Base-by-base conservation (phyloP, 2,113 vertebrate genomes). In the Blennius ocellaris region DNA sequence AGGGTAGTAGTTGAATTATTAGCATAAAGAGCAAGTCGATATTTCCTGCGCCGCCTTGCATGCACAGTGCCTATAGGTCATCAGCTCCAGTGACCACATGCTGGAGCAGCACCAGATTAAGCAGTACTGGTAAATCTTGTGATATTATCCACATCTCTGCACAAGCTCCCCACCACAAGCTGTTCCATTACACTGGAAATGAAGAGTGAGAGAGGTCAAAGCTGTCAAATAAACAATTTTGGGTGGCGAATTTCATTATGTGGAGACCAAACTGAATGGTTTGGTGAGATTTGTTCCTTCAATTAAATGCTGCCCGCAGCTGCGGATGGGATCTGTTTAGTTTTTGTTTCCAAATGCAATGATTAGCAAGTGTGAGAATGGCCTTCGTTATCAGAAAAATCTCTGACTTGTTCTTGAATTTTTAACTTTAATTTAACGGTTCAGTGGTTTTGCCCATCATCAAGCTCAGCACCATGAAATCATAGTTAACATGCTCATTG, bases 221-320 rank as follows among this genome's bases (percentile, higher is more conserved):
- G 53, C 68, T 64, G 78, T 70, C 69, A 69, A 83, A 84, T 78
- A 85, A 89, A 89, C 86, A 78, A 57, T 81, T 89, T 83, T 68
- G 61, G 55, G 56, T 59, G 49, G 71, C 51, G 55, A 75, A 82
- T 87, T 84, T 75, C 60, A 76, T 87, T 85, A 83, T 39, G 51
- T 45, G 69, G 11, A 3, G 62, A 63, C 17, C 8, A 4, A 47
- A 52, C 52, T 63, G 62, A 71, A 63, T 11, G 40, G 60, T 76
- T 81, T 77, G 63, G 65, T 57, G 49, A 68, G 67, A 76, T 87
- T 86, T 85, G 65, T 75, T 83, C 78, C 69, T 52, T 60, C 51
- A 73, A 79, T 83, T 80, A 88, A 66, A 38, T 0, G 30, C 16
- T 7, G 76, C 79, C 81, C 39, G 55, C 14, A 12, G 87, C 72